Evolutionary conservation across 2,888 invertebrate species (phyloP).

Genomic region (Dicyrtoma fusca): DNA sequence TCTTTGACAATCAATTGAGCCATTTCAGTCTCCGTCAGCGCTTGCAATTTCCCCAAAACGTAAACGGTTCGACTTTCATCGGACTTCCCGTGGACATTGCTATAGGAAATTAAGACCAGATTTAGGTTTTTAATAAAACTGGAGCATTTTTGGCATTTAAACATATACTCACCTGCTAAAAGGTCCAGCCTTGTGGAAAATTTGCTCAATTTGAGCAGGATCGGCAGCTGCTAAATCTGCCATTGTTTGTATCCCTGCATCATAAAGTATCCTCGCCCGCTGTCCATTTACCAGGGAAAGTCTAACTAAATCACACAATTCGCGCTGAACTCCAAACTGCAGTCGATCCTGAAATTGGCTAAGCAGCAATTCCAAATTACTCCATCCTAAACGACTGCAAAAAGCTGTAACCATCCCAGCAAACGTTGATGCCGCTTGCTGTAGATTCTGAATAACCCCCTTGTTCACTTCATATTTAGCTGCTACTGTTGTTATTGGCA

Average conservation of each 20-base stretch:
- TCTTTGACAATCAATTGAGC: slow-evolving; percentile 76
- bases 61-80: slow-evolving; percentile 44
- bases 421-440: slow-evolving; percentile 93
- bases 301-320: slow-evolving; percentile 87
- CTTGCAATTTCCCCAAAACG: slow-evolving; percentile 63
- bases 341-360: slow-evolving; percentile 92
- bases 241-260: slow-evolving; percentile 77
- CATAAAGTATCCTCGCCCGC: slow-evolving; percentile 80
- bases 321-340: slow-evolving; percentile 90
- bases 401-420: slow-evolving; percentile 98
- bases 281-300: slow-evolving; percentile 80
- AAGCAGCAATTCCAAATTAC: slow-evolving; percentile 82
- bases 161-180: slow-evolving; percentile 70
- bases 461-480: slow-evolving; percentile 81
- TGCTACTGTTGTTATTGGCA: slow-evolving; percentile 78
- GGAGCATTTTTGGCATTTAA: background rate
- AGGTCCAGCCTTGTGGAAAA: slow-evolving; percentile 76
- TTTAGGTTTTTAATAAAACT: no score
- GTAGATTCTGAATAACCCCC: slow-evolving; percentile 89
- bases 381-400: slow-evolving; percentile 90
- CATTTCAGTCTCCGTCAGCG: slow-evolving; percentile 79
- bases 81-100: slow-evolving; percentile 43
- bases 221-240: slow-evolving; percentile 77
- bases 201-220: slow-evolving; percentile 71
- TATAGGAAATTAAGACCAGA: no score